Evolutionary conservation across 2,113 vertebrate genomes (phyloP).

Genomic region (Phalacrocorax brasilianus): DNA sequence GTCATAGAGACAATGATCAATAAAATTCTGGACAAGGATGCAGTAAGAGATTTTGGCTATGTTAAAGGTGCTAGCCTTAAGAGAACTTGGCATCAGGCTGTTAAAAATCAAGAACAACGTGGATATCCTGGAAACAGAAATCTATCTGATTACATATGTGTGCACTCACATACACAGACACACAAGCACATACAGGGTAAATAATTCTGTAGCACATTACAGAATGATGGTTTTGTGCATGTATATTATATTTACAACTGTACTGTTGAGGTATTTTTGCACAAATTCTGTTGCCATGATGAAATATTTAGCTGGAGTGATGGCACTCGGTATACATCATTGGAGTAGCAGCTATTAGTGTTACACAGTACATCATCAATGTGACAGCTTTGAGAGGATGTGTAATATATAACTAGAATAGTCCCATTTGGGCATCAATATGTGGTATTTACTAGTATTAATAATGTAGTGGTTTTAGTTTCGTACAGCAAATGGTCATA

Average conservation of each 20-base stretch:
- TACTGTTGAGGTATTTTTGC: slow-evolving; percentile 11
- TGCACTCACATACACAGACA: fast-evolving
- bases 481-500: slow-evolving; percentile 34
- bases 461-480: slow-evolving; percentile 57
- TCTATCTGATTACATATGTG: not conserved
- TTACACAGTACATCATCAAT: slow-evolving; percentile 47
- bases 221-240: not conserved
- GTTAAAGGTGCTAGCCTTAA: not conserved
- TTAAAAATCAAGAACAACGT: not conserved
- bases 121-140: not conserved
- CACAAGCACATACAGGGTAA: not conserved
- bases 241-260: slow-evolving; percentile 28
- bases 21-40: not conserved
- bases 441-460: slow-evolving; percentile 57
- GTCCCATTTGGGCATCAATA: slow-evolving; percentile 52
- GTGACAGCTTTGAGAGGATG: slow-evolving; percentile 64
- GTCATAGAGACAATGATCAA: not conserved
- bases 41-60: not conserved
- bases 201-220: not conserved
- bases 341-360: slow-evolving; percentile 63
- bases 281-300: slow-evolving; percentile 4
- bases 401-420: slow-evolving; percentile 56
- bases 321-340: slow-evolving; percentile 63
- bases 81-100: not conserved
- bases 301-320: slow-evolving; percentile 55